phyloP scores from a whole-genome alignment of 2,113 vertebrate genomes.

The Barbus barbus region DNA sequence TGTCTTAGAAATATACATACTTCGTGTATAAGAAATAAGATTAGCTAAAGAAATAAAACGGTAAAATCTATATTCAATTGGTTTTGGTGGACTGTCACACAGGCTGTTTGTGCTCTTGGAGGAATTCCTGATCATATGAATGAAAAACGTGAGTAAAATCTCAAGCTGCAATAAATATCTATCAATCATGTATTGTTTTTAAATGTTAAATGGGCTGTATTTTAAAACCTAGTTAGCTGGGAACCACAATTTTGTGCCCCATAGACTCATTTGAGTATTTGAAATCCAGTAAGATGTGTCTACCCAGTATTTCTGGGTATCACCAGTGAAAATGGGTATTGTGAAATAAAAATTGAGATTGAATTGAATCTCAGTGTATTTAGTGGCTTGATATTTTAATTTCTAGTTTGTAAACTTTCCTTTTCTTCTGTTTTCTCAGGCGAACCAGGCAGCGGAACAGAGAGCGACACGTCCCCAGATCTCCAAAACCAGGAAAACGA shows the following conservation, averaged over 20 bases:
- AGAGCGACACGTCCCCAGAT: slow-evolving; percentile 95
- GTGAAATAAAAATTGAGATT: neutral
- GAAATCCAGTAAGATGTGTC: neutral
- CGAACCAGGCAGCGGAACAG: slow-evolving; percentile 94
- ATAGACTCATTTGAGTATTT: neutral
- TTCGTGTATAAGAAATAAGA: neutral
- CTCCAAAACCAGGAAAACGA: slow-evolving; percentile 99
- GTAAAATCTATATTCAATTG: neutral
- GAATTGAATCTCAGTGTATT: neutral
- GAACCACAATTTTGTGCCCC: neutral
- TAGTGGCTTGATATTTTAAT: neutral
- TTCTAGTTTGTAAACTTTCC: neutral
- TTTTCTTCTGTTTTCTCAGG: slow-evolving; percentile 68
- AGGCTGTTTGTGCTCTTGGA: slow-evolving; percentile 95
- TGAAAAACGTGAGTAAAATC: slow-evolving; percentile 88
- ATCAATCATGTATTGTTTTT: too few species aligned
- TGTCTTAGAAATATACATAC: slow-evolving; percentile 37
- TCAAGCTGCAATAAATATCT: neutral
- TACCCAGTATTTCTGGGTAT: neutral
- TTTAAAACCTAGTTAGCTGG: neutral
- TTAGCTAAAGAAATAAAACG: neutral
- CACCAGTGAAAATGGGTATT: neutral
- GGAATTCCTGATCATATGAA: slow-evolving; percentile 97
- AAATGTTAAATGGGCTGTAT: neutral
- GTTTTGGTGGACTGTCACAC: neutral